Conservation (phyloP, 2,797 vertebrate genomes). For the Cynopterus sphinx region DNA sequence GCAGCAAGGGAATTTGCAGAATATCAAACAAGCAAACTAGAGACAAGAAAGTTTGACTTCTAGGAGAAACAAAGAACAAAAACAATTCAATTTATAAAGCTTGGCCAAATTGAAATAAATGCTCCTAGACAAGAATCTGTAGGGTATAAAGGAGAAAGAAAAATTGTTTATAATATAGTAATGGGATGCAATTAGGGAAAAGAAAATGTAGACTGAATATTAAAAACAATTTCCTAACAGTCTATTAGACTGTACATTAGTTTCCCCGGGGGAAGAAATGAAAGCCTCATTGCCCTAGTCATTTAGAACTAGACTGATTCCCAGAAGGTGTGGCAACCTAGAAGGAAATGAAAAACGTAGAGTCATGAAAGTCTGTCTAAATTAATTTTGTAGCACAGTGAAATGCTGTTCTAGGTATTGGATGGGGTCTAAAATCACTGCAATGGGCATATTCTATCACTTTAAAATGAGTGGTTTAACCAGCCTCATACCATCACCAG, state of each 20-base stretch:
- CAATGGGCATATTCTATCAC: neutral
- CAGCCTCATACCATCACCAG: neutral
- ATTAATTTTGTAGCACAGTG: conserved; percentile 18
- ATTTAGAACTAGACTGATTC: conserved; percentile 80
- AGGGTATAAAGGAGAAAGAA: conserved; percentile 82
- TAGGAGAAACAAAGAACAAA: conserved; percentile 45
- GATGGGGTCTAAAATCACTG: neutral
- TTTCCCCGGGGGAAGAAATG: conserved; percentile 81
- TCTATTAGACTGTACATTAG: conserved; percentile 83
- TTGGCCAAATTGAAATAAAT: conserved; percentile 68
- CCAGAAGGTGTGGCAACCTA: conserved; percentile 63
- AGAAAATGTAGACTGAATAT: conserved; percentile 84
- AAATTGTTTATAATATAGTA: conserved; percentile 79
- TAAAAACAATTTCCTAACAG: conserved; percentile 84
- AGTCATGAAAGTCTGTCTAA: neutral
- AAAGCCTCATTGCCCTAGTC: conserved; percentile 82
- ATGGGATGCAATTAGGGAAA: conserved; percentile 84
- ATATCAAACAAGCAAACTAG: conserved; percentile 41
- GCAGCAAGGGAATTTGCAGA: conserved; percentile 47
- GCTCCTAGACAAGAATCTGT: conserved; percentile 76
- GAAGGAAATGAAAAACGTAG: conserved; percentile 51
- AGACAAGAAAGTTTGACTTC: conserved; percentile 52
- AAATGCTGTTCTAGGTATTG: neutral
- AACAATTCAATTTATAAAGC: conserved; percentile 61
- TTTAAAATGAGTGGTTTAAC: neutral